A percentile compares a stretch with the other conserved stretches of the same genome.
These are phyloP conservation scores for Yponomeuta plumbellus DNA, from an alignment of 2,888 invertebrate genomes.

Conservation along the genomic window DNA sequence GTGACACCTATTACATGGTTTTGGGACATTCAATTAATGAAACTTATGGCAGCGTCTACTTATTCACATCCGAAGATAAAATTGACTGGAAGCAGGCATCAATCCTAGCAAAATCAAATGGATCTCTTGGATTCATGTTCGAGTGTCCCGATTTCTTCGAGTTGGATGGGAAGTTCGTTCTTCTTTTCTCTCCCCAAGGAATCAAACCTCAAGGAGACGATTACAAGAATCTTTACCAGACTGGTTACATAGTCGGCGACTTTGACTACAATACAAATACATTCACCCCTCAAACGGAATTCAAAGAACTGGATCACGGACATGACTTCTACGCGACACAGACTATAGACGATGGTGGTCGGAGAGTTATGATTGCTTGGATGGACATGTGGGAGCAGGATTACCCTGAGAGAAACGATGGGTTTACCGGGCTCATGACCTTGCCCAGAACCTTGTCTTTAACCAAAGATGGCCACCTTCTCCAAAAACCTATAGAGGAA, in stretches of 20 bases:
- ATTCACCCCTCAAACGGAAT: slow-evolving; percentile 43
- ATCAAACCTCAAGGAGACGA: slow-evolving; percentile 46
- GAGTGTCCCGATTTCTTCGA: slow-evolving; percentile 73
- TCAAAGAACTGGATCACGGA: slow-evolving; percentile 52
- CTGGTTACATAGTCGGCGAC: slow-evolving; percentile 61
- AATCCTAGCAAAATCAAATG: slow-evolving; percentile 46
- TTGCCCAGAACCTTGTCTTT: slow-evolving; percentile 49
- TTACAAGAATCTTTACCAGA: slow-evolving; percentile 52
- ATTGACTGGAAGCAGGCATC: slow-evolving; percentile 45
- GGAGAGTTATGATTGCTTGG: slow-evolving; percentile 59
- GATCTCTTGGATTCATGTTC: slow-evolving; percentile 60
- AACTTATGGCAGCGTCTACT: slow-evolving; percentile 45
- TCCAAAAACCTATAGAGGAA: slow-evolving; percentile 47
- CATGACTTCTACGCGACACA: slow-evolving; percentile 69
- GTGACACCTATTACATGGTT: slow-evolving; percentile 55
- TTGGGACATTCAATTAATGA: slow-evolving; percentile 55
- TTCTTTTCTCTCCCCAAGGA: slow-evolving; percentile 66
- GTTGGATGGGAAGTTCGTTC: slow-evolving; percentile 45
- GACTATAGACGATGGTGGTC: slow-evolving; percentile 39
- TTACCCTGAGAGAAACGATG: slow-evolving; percentile 53
- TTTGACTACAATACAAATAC: slow-evolving; percentile 46
- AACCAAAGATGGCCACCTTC: slow-evolving; percentile 32
- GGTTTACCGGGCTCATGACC: slow-evolving; percentile 61
- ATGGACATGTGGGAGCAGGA: slow-evolving; percentile 59
- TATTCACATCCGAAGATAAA: slow-evolving; percentile 53